These are phyloP conservation scores for Vesta saturnalis DNA, from an alignment of 2,888 invertebrate genomes.

Conservation along the genomic window DNA sequence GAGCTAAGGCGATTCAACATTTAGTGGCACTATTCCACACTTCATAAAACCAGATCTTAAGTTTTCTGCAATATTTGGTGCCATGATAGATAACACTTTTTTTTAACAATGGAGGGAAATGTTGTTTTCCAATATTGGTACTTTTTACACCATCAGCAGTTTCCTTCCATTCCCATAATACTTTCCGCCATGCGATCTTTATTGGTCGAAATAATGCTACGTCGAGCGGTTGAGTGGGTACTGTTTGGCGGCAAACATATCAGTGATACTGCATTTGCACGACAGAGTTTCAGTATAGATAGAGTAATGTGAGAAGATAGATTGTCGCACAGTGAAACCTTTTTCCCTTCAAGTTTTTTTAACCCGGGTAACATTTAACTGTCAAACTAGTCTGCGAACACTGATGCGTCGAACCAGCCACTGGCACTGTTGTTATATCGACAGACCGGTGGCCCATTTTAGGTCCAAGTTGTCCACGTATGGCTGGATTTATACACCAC, in stretches of 20 bases:
- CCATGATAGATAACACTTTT: too few species aligned
- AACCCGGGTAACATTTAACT: too few species aligned
- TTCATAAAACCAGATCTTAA: background rate
- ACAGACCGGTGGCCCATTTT: constrained; percentile 39
- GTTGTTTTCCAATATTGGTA: background rate
- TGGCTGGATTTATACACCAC: too few species aligned
- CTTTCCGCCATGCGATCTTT: background rate
- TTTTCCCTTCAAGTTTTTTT: too few species aligned
- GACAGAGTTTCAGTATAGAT: too few species aligned
- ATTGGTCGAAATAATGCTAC: background rate
- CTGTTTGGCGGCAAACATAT: background rate
- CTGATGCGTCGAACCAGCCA: background rate
- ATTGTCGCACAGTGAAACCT: too few species aligned
- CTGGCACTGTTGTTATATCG: background rate
- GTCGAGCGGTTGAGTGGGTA: background rate
- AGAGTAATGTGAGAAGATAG: too few species aligned
- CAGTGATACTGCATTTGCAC: background rate
- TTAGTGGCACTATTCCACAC: too few species aligned
- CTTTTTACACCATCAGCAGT: background rate
- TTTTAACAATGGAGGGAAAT: background rate
- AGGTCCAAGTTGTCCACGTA: constrained; percentile 52
- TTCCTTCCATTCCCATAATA: background rate
- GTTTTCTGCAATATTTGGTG: too few species aligned
- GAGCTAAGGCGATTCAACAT: too few species aligned
- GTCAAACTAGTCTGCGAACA: background rate